These are phyloP conservation scores for Oxyura jamaicensis DNA, from an alignment of 2,113 vertebrate species.

Conservation along the genomic window DNA sequence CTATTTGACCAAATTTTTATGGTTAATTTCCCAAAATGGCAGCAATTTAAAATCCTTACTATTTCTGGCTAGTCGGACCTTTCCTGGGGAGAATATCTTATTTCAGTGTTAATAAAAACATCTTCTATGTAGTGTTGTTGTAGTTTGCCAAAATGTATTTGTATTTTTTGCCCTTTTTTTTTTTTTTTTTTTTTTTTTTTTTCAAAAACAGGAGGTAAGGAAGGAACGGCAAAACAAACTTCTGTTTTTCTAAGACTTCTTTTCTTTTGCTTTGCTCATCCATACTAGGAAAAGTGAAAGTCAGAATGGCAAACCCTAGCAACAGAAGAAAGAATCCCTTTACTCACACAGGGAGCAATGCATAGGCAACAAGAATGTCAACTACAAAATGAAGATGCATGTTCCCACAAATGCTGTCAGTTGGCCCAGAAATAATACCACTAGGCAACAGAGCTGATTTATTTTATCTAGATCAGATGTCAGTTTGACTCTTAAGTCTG, in stretches of 20 bases:
- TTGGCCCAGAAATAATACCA: neutral
- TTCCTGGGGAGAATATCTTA: neutral
- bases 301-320: neutral
- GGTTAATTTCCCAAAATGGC: neutral
- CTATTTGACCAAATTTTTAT: neutral
- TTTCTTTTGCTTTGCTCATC: neutral
- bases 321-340: neutral
- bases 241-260: neutral
- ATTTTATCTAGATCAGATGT: neutral
- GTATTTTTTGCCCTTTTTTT: neutral
- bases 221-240: neutral
- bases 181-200: neutral
- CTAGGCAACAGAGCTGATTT: neutral
- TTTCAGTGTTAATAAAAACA: neutral
- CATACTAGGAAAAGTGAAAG: neutral
- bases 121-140: neutral
- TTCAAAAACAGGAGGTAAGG: neutral
- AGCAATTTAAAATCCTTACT: neutral
- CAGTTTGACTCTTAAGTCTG: neutral
- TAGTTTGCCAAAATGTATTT: neutral
- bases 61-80: neutral
- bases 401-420: neutral
- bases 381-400: neutral
- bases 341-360: neutral
- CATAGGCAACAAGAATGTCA: neutral